A percentile compares a stretch with the other conserved stretches of the same genome.
These are phyloP conservation scores for Echinometra lucunter DNA, from an alignment of 53 echinoderm and acorn worm species.

Conservation along the genomic window DNA sequence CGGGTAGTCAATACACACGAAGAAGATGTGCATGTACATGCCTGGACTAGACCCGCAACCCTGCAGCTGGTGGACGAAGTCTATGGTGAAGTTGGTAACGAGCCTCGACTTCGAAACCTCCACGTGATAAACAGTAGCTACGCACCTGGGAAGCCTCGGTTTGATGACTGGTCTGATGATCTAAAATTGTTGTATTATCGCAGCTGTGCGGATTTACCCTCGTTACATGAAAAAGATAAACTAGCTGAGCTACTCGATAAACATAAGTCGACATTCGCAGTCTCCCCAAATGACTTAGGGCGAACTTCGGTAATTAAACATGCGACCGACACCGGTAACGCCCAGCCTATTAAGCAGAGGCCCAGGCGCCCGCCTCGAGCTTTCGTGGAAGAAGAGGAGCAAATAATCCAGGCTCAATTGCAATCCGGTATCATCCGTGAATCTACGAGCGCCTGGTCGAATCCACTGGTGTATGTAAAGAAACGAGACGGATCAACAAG, in stretches of 20 bases:
- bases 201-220: background rate
- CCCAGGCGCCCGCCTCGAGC: slow-evolving; percentile 65
- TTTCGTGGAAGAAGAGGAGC: slow-evolving; percentile 73
- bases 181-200: background rate
- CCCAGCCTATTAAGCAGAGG: slow-evolving; percentile 43
- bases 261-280: slow-evolving; percentile 58
- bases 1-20: background rate
- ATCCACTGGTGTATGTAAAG: background rate
- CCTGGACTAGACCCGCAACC: background rate
- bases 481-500: no score
- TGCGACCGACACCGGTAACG: slow-evolving; percentile 68
- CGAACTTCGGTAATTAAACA: slow-evolving; percentile 57
- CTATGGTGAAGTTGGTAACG: no score
- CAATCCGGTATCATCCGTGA: slow-evolving; percentile 52
- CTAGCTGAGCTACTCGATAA: background rate
- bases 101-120: no score
- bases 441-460: slow-evolving; percentile 51
- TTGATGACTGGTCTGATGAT: background rate
- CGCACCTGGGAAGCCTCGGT: background rate
- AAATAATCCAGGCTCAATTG: background rate
- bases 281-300: slow-evolving; percentile 64
- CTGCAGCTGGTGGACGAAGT: no score
- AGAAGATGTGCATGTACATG: background rate
- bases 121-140: no score
- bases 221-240: background rate